phyloP scores from a whole-genome alignment of 1,140 invertebrate genomes.

The Pseudomyrmex sp. region DNA sequence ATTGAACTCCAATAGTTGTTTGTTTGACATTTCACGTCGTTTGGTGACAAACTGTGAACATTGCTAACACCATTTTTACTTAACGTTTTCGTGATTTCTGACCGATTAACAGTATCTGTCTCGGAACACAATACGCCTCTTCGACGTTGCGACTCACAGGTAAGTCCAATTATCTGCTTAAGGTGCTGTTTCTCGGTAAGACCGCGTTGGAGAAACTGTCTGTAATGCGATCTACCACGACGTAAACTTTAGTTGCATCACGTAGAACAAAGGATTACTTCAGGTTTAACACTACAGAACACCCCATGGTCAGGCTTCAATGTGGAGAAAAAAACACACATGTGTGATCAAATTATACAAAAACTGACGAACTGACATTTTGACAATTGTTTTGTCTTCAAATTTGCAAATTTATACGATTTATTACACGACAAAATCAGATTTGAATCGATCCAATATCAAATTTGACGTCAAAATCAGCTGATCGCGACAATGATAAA shows the following conservation, averaged over 20 bases:
- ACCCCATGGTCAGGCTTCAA: background rate
- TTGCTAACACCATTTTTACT: conserved; percentile 26
- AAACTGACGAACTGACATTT: background rate
- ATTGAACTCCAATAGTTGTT: background rate
- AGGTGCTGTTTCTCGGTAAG: conserved; percentile 26
- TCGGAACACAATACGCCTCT: conserved; percentile 6
- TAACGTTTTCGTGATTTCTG: conserved; percentile 56
- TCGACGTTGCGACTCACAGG: conserved; percentile 40
- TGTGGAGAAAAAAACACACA: background rate
- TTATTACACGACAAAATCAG: too few relatives aligned
- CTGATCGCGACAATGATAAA: background rate
- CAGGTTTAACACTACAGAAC: conserved; percentile 6
- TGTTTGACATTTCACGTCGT: background rate
- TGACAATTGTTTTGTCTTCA: background rate
- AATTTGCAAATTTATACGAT: background rate
- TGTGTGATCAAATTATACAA: background rate
- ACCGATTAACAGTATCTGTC: conserved; percentile 69
- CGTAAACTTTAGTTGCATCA: conserved; percentile 16
- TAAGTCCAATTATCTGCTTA: conserved; percentile 56
- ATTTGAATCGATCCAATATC: background rate
- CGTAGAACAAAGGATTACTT: background rate
- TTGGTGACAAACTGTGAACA: background rate
- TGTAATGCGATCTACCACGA: conserved; percentile 30
- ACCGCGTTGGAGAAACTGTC: conserved; percentile 2
- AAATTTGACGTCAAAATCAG: background rate